Conservation (phyloP, 2,797 vertebrate species). For the Petrocephalus sullivani region DNA sequence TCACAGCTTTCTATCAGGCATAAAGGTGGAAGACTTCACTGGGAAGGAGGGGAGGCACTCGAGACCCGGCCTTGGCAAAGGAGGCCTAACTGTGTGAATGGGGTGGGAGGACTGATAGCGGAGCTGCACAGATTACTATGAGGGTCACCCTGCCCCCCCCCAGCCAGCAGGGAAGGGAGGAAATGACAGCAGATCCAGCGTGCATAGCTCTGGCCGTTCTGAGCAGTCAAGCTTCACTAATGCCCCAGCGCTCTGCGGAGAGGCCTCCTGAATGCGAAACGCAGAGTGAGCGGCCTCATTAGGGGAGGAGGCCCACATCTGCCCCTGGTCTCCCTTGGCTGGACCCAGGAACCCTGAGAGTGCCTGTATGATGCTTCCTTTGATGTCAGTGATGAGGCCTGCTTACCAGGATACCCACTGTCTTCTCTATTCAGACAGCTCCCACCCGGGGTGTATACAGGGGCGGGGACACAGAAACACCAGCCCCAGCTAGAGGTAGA, state of each 20-base stretch:
- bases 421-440: background rate
- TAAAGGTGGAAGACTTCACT: background rate
- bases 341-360: background rate
- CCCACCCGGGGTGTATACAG: background rate
- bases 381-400: background rate
- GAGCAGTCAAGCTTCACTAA: conserved; percentile 7
- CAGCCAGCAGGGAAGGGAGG: background rate
- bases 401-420: background rate
- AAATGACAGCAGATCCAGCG: background rate
- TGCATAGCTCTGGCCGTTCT: background rate
- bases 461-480: background rate
- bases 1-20: background rate
- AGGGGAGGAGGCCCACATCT: background rate
- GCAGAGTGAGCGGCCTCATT: background rate
- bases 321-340: background rate
- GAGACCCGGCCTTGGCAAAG: background rate
- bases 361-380: background rate
- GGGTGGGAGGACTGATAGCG: background rate
- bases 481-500: background rate
- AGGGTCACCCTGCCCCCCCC: background rate
- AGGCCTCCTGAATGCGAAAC: background rate
- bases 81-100: background rate
- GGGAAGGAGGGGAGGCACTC: background rate
- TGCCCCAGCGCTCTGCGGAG: background rate
- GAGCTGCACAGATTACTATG: background rate